Evolutionary conservation across 2,888 invertebrate genomes (phyloP), one percentile per base, ranked within the genome.

Genomic region (Synanthedon formicaeformis): DNA sequence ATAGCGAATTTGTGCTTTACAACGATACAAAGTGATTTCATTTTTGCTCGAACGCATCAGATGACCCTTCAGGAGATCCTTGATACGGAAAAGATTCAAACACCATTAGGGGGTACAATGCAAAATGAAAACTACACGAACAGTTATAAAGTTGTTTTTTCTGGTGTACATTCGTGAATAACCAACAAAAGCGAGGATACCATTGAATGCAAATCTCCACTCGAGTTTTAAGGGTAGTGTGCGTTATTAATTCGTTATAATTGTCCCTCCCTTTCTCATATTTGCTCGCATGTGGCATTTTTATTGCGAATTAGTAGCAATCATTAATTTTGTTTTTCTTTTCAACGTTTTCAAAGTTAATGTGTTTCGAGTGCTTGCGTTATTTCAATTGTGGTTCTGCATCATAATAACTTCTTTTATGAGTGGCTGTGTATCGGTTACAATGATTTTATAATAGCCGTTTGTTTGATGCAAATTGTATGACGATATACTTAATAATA

Each of bases 231-330:
- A 84, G 86, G 85, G 86, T 83, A 84, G 83, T 83, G 75, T 73
- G 76, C 80, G 85, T 82, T 82, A 81, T 81, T 83, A 87, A 87
- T 87, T 85, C 81, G 86, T 85, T 85, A 84, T 87, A 87, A 87
- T 87, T 82, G 79, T 80, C 75, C 82, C 82, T 75, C 82, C 82
- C 78, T 69, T 73, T 65, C 74, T 79, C 77, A 71, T 78, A 81
- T 81, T 77, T 75, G 83, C 75, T 80, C 81, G 82, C 83, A 85
- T 87, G 87, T 82, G 87, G 87, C 85, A 85, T 84, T 87, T 87
- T 87, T 87, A 87, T 87, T 87, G 82, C 87, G 81, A 82, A 84
- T 87, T 85, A 86, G 80, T 78, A 71, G 78, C 81, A 81, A 85
- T 84, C 85, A 87, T 87, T 87, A 86, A 87, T 87, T 84, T 84